These are phyloP conservation scores for Panagrolaimus sp. DNA, from an alignment of 1,140 invertebrate genomes.

Conservation along the genomic window DNA sequence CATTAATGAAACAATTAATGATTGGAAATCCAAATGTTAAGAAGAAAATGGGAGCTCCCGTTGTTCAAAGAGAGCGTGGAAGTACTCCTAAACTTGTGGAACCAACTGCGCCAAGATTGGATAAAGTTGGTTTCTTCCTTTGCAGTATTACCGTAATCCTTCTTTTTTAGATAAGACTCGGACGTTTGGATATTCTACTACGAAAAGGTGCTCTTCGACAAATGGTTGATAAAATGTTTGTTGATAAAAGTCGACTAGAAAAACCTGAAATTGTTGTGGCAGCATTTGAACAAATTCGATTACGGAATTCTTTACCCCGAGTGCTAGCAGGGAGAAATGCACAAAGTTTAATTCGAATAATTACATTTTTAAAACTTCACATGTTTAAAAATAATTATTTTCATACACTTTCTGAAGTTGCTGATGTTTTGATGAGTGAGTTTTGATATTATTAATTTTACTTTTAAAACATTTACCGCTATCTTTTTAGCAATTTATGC, in stretches of 20 bases:
- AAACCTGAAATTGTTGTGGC: constrained; percentile 37
- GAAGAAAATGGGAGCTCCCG: not conserved
- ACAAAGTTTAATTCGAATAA: constrained; percentile 19
- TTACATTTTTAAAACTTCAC: constrained; percentile 28
- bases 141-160: not conserved
- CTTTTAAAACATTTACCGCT: not conserved
- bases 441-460: not conserved
- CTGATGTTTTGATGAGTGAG: constrained; percentile 29
- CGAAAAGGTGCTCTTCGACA: constrained; percentile 27
- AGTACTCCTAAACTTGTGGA: constrained; percentile 15
- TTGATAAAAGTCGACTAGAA: constrained; percentile 16
- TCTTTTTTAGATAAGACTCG: constrained; percentile 34
- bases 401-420: constrained; percentile 40
- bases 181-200: constrained; percentile 28
- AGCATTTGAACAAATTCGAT: constrained; percentile 36
- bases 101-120: constrained; percentile 26
- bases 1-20: not conserved
- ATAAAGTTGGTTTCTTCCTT: constrained; percentile 23
- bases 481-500: constrained; percentile 24
- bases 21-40: constrained; percentile 12
- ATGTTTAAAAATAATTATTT: constrained; percentile 34
- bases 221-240: constrained; percentile 28
- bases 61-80: constrained; percentile 4
- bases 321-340: constrained; percentile 26
- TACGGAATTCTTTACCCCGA: constrained; percentile 21